These are phyloP conservation scores for Melipona bicolor DNA, from an alignment of 2,888 invertebrate species.

Conservation along the genomic window DNA sequence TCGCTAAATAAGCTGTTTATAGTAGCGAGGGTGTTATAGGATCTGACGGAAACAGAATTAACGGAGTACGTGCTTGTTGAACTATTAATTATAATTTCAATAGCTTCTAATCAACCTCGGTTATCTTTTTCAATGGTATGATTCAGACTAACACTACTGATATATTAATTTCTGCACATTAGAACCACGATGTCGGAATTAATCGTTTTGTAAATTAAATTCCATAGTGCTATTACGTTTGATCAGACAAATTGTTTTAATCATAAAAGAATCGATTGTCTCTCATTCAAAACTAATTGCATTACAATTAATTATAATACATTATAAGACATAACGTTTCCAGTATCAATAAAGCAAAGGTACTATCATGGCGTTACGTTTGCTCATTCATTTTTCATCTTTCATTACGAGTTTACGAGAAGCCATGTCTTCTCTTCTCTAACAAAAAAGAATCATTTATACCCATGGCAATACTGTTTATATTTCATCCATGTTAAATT, in stretches of 20 bases:
- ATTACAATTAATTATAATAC: too few relatives aligned
- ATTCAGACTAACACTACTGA: neutral
- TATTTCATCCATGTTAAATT: neutral
- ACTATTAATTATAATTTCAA: neutral
- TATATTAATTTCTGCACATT: conserved; percentile 2
- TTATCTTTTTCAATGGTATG: neutral
- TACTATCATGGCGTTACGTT: neutral
- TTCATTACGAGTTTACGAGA: conserved; percentile 26
- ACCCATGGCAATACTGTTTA: conserved; percentile 4
- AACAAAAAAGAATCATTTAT: conserved; percentile 20
- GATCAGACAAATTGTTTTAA: neutral
- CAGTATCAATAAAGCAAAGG: neutral
- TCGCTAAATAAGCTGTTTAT: neutral
- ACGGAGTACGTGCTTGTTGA: conserved; percentile 2
- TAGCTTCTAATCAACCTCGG: neutral
- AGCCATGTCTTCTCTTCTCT: conserved; percentile 10
- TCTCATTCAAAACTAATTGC: neutral
- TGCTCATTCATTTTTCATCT: conserved; percentile 4
- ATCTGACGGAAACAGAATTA: conserved; percentile 34
- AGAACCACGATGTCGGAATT: neutral
- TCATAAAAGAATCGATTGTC: neutral
- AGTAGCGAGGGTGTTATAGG: neutral
- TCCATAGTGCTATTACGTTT: neutral
- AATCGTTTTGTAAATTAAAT: neutral
- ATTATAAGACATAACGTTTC: neutral